Conservation (phyloP, 2,888 invertebrate species). For the Pyrochroa serraticornis region DNA sequence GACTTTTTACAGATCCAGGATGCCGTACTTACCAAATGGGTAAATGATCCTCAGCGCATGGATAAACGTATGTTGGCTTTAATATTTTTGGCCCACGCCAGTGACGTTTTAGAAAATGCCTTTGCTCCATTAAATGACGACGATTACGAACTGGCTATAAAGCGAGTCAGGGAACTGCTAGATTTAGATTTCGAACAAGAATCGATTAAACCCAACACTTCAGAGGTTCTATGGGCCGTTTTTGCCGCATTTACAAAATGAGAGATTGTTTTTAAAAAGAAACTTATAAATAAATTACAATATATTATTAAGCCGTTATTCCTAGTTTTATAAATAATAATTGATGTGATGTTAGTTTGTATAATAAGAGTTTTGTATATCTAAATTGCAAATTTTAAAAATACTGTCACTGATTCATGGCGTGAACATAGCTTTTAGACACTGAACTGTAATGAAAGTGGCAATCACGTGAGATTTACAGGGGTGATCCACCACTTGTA, state of each 20-base stretch:
- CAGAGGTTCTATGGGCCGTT: conserved; percentile 98
- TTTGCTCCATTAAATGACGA: conserved; percentile 97
- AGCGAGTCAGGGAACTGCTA: conserved; percentile 92
- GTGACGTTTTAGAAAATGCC: conserved; percentile 98
- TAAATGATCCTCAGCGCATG: conserved; percentile 97
- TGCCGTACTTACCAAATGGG: conserved; percentile 93
- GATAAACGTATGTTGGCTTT: conserved; percentile 93
- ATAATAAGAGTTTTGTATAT: conserved; percentile 25
- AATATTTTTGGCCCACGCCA: conserved; percentile 94
- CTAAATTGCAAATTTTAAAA: conserved; percentile 1
- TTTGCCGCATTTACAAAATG: conserved; percentile 98
- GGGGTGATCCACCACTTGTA: too few relatives aligned
- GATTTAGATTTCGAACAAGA: conserved; percentile 98
- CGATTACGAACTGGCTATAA: conserved; percentile 98
- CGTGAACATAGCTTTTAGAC: background rate
- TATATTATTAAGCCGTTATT: conserved; percentile 20
- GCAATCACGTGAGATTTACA: too few relatives aligned
- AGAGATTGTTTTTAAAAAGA: conserved; percentile 41
- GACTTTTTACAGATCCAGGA: conserved; percentile 82
- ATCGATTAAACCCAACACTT: conserved; percentile 86
- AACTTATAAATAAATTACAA: conserved; percentile 23
- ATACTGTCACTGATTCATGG: conserved; percentile 1
- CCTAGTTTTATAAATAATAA: conserved; percentile 24
- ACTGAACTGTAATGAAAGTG: too few relatives aligned
- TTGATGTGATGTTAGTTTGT: conserved; percentile 32